These are phyloP conservation scores for Malacoctenus gilli DNA, from an alignment of 2,797 vertebrate species.

Conservation along the genomic window DNA sequence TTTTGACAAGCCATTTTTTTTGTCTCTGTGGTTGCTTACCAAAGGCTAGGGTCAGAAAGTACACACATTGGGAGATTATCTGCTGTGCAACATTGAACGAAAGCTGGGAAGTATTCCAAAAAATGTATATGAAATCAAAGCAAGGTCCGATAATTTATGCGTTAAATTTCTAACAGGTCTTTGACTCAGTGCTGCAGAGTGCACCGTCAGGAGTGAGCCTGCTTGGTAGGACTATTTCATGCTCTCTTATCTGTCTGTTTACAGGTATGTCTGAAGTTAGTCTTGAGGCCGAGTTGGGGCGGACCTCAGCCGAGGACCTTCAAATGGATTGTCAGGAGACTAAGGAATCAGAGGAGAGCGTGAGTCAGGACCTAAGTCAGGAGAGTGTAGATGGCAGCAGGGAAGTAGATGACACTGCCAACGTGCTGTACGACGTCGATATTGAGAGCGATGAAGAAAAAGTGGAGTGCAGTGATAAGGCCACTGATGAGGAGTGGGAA, in stretches of 20 bases:
- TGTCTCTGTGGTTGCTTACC: too few species aligned
- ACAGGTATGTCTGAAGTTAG: slow-evolving; percentile 87
- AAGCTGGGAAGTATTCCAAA: too few species aligned
- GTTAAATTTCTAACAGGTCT: too few species aligned
- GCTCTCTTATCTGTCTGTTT: slow-evolving; percentile 76
- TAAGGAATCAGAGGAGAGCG: slow-evolving; percentile 57
- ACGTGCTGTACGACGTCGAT: slow-evolving; percentile 58
- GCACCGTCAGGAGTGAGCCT: not conserved
- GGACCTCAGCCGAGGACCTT: slow-evolving; percentile 68
- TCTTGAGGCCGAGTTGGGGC: slow-evolving; percentile 75
- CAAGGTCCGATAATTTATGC: too few species aligned
- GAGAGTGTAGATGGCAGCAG: slow-evolving; percentile 36
- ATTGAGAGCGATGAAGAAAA: slow-evolving; percentile 60
- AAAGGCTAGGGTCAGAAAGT: too few species aligned
- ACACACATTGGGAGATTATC: too few species aligned
- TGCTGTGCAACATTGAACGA: too few species aligned
- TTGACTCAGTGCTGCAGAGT: too few species aligned
- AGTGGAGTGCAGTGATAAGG: slow-evolving; percentile 21
- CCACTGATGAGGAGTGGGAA: slow-evolving; percentile 16
- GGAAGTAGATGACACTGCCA: slow-evolving; percentile 17
- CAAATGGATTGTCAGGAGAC: slow-evolving; percentile 64
- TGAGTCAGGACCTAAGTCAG: slow-evolving; percentile 45
- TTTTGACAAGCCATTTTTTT: too few species aligned
- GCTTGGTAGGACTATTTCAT: slow-evolving; percentile 52
- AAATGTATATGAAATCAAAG: too few species aligned